Evolutionary conservation across 2,797 vertebrate species (phyloP).

Genomic region (Malacoctenus gilli): DNA sequence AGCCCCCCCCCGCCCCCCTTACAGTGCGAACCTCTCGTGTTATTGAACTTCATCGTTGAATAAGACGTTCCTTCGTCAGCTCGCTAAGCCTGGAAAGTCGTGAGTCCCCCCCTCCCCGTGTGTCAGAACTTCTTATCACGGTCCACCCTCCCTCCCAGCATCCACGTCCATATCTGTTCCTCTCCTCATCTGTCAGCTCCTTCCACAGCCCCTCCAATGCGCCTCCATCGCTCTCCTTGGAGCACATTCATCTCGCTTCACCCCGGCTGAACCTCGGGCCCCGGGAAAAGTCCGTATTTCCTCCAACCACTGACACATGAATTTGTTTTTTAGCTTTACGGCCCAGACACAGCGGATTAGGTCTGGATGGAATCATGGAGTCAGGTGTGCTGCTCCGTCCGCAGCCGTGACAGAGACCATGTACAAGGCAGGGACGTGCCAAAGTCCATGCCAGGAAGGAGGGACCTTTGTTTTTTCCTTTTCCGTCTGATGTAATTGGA

Average conservation of each 20-base stretch:
- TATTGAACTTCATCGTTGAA: slow-evolving; percentile 46
- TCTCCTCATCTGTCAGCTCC: slow-evolving; percentile 50
- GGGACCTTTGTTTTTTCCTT: background rate
- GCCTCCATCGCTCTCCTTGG: slow-evolving; percentile 40
- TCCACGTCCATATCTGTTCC: slow-evolving; percentile 26
- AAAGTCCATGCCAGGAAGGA: background rate
- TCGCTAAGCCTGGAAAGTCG: no score
- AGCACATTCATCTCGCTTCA: slow-evolving; percentile 32
- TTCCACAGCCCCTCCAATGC: slow-evolving; percentile 21
- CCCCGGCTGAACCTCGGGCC: slow-evolving; percentile 48
- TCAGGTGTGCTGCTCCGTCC: background rate
- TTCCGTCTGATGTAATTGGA: background rate
- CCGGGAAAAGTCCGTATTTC: slow-evolving; percentile 10
- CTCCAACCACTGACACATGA: slow-evolving; percentile 9
- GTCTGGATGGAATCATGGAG: background rate
- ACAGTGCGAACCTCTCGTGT: slow-evolving; percentile 42
- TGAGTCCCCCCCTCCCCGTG: no score
- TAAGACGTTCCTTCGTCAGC: slow-evolving; percentile 52
- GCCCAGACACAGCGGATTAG: background rate
- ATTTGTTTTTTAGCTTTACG: background rate
- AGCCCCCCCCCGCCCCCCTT: slow-evolving; percentile 18
- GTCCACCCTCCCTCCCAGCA: slow-evolving; percentile 16
- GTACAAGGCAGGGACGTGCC: background rate
- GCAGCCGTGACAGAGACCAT: background rate
- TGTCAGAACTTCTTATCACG: slow-evolving; percentile 46